Evolutionary conservation across 1,140 invertebrate species (phyloP), one percentile per base, ranked within the genome.

Genomic region (Brachionus calyciflorus): DNA sequence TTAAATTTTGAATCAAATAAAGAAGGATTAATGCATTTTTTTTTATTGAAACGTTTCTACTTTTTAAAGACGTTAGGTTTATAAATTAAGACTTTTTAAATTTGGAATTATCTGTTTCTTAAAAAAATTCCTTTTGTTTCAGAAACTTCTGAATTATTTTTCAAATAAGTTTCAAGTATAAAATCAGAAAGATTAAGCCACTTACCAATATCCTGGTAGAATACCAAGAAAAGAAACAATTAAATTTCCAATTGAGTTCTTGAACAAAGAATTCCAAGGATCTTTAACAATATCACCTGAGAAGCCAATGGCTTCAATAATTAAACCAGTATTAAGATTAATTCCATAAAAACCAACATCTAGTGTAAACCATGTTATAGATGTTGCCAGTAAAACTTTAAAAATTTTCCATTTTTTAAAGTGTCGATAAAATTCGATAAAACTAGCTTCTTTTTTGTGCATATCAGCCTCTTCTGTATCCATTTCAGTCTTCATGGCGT

Each of bases 381-480:
- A 76, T 9, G 73, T 76, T 9, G 19, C 73, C 30, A 76, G 7
- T 6, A 76, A 9, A 14, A 76, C n/a, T 60, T 76, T 76, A 26
- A 76, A 76, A 48, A 57, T 12, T 40, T 55, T 41, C 73, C 73
- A 76, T 37, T 55, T 55, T 55, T 49, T 57, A 76, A 76, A 76
- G 33, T 76, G 33, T 17, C 2, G 14, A 40, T 33, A 48, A 76
- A 76, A 76, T 46, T 76, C 73, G n/a, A 26, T 60, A 41, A 41
- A 19, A 1, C 19, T 26, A 19, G 49, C n/a, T 57, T 55, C 41
- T 75, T 49, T 26, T 57, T 26, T 51, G 30, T 3, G 24, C 14
- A n/a, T 26, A 41, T 37, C 19, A 26, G 60, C 1, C 10, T 76
- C 9, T 19, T 51, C 28, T n/a, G 0, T 21, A 1, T 51, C 26